phyloP scores from a whole-genome alignment of 2,113 vertebrate genomes.

The Pithys albifrons region DNA sequence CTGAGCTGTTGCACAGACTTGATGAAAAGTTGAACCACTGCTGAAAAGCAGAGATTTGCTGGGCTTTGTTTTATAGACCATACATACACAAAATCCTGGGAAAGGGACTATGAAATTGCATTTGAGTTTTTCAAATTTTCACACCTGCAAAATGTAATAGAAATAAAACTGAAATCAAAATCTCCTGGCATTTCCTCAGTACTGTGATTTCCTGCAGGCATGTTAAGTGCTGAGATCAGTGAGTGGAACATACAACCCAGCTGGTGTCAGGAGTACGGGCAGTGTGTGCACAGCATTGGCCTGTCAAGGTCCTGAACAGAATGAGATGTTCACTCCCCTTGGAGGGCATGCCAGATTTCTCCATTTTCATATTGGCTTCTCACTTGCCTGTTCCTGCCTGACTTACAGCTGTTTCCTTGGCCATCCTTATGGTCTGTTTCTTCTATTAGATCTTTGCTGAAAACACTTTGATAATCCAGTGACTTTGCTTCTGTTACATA shows the following conservation, averaged over 20 bases:
- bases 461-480: background rate
- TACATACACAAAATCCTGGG: background rate
- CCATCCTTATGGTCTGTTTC: background rate
- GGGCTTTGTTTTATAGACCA: background rate
- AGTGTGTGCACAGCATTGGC: fast-evolving
- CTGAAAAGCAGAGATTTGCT: background rate
- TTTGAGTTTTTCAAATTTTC: background rate
- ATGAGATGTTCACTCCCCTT: background rate
- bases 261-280: background rate
- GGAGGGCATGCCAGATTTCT: background rate
- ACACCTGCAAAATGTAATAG: background rate
- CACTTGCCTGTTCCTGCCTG: background rate
- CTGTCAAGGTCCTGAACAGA: background rate
- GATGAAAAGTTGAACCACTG: background rate
- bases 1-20: background rate
- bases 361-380: background rate
- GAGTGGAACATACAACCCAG: background rate
- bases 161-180: background rate
- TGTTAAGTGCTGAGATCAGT: background rate
- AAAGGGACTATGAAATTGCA: background rate
- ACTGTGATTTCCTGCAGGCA: background rate
- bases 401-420: background rate
- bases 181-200: background rate
- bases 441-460: background rate
- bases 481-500: background rate